Conservation (phyloP, 2,113 vertebrate species). For the Actenoides hombroni region DNA sequence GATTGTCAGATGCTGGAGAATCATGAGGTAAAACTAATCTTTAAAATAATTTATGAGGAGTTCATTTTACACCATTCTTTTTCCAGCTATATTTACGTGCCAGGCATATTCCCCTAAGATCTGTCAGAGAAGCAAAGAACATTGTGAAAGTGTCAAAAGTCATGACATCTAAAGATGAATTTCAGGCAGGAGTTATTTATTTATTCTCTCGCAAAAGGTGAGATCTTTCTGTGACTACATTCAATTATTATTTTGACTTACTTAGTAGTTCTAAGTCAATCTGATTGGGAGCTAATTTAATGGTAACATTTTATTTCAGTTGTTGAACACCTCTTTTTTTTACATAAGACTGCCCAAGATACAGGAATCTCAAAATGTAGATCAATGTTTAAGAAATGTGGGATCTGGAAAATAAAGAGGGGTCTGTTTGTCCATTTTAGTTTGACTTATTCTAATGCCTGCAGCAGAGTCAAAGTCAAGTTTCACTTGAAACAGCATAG, state of each 20-base stretch:
- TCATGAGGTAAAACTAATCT: conserved; percentile 1
- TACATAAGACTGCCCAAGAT: not conserved
- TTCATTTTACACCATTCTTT: not conserved
- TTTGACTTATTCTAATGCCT: not conserved
- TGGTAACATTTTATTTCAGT: not conserved
- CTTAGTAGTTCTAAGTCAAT: not conserved
- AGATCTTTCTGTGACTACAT: not conserved
- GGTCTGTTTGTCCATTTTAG: not conserved
- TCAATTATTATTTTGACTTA: not conserved
- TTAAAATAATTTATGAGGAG: not conserved
- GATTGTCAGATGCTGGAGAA: conserved; percentile 6
- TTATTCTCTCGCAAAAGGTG: not conserved
- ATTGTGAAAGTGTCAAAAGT: not conserved
- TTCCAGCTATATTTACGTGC: not conserved
- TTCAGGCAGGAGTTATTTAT: not conserved
- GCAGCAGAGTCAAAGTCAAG: not conserved
- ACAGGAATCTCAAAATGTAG: not conserved
- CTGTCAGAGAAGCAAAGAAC: not conserved
- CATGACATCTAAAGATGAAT: not conserved
- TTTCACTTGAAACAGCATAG: not conserved
- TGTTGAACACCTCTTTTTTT: not conserved
- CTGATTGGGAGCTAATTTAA: not conserved
- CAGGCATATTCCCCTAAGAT: not conserved
- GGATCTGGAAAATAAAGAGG: not conserved
- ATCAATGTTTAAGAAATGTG: not conserved